Evolutionary conservation across 2,113 vertebrate genomes (phyloP).

Genomic region (Morone saxatilis): DNA sequence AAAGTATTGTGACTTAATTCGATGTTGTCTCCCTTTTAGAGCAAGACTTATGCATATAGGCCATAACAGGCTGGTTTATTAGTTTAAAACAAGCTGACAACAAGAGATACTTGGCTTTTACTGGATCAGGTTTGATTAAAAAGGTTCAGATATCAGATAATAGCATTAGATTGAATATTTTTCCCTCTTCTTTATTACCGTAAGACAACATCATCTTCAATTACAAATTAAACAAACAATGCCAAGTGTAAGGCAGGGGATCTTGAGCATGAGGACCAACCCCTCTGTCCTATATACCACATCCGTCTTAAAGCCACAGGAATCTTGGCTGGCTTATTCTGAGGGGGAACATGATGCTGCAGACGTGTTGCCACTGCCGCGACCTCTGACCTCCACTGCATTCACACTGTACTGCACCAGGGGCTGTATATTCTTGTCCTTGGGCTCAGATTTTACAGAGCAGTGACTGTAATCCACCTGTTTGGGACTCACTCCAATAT

Average conservation of each 20-base stretch:
- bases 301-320: constrained; percentile 14
- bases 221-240: background rate
- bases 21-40: background rate
- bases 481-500: constrained; percentile 27
- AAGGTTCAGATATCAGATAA: background rate
- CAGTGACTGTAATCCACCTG: constrained; percentile 58
- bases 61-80: background rate
- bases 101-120: background rate
- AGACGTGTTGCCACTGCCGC: constrained; percentile 40
- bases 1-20: background rate
- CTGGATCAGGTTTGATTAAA: background rate
- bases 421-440: constrained; percentile 42
- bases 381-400: constrained; percentile 48
- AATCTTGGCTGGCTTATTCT: constrained; percentile 24
- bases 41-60: background rate
- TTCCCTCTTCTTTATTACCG: background rate
- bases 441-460: constrained; percentile 31
- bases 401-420: constrained; percentile 43
- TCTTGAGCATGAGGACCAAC: background rate
- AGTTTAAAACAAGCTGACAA: background rate
- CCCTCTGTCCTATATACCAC: background rate
- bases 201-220: background rate
- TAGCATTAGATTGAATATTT: background rate
- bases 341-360: constrained; percentile 44
- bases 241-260: background rate